Base-by-base conservation (phyloP, 2,888 invertebrate species). In the Creontiades dilutus region DNA sequence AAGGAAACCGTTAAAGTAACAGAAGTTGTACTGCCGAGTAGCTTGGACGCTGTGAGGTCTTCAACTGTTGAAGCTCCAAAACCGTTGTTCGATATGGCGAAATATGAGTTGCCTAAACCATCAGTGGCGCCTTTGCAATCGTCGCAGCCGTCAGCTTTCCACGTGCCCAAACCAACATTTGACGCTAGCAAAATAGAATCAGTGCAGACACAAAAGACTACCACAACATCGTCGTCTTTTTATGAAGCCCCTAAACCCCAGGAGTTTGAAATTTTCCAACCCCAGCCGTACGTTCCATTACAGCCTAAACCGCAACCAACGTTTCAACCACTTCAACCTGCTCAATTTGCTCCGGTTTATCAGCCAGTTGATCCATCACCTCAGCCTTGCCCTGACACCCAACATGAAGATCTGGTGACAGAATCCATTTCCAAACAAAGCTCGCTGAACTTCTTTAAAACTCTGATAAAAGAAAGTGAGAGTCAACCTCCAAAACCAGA, bases 391-490 rank as follows among this genome's bases (percentile, higher is more conserved):
- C 14, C 55, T 23, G 75, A 82, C 16, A 11, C 68, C 1, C 82
- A 86, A 81, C 90, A 90, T n/a, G 90, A 90, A 23, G 91, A 91
- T 61, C 68, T 90, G 9, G 86, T 91, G 87, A 90, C 91, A 47
- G 90, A 93, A 57, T 95, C 95, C 11, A 95, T 96, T 91, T 94
- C 95, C 9, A 96, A 95, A 92, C 94, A 95, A 91, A 95, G 95
- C 88, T 96, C 96, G 0, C 93, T 95, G 81, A 95, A 95, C 92
- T 96, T 95, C 92, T 96, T 96, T 92, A 95, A 95, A 90, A 95
- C 94, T 19, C 95, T 95, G 93, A 95, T 96, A 75, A 94, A 94
- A 92, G 94, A 94, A 91, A 93, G 92, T 55, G 94, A 94, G 61
- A 92, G 93, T 16, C 91, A 91, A 85, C 86, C 86, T 13, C 89